These are phyloP conservation scores for Hemistola chrysoprasaria DNA, from an alignment of 2,888 invertebrate genomes.

Conservation along the genomic window DNA sequence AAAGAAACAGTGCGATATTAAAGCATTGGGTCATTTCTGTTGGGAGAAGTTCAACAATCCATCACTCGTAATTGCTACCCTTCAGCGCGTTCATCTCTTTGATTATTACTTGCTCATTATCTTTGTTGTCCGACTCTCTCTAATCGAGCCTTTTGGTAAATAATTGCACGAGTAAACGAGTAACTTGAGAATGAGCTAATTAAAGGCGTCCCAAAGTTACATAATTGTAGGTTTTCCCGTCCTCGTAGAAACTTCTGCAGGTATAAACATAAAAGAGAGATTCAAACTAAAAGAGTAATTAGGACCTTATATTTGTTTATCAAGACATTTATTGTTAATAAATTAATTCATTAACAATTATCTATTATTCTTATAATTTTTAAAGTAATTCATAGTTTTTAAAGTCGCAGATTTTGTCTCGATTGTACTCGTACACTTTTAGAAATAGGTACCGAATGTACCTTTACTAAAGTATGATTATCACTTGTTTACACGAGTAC, in stretches of 20 bases:
- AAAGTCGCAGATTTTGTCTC: too few relatives aligned
- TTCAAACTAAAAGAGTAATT: constrained; percentile 7
- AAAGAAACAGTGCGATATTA: constrained; percentile 67
- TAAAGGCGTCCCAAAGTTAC: constrained; percentile 8
- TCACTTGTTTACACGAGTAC: too few relatives aligned
- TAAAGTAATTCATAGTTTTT: too few relatives aligned
- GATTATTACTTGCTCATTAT: constrained; percentile 51
- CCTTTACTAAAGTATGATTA: too few relatives aligned
- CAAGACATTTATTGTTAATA: too few relatives aligned
- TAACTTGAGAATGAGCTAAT: constrained; percentile 20
- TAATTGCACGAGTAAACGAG: constrained; percentile 16
- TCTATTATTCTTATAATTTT: too few relatives aligned
- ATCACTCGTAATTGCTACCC: constrained; percentile 70
- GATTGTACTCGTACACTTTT: too few relatives aligned
- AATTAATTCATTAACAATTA: too few relatives aligned
- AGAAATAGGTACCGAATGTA: too few relatives aligned
- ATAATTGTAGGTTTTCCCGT: too few relatives aligned
- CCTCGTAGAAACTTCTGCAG: constrained; percentile 1
- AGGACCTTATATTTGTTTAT: constrained; percentile 6
- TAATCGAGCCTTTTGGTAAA: constrained; percentile 27
- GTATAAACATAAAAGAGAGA: too few relatives aligned
- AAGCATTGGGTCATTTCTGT: constrained; percentile 62
- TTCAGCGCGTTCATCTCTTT: constrained; percentile 59
- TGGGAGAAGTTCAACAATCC: constrained; percentile 64
- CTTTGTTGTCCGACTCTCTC: constrained; percentile 24